Evolutionary conservation across 2,797 vertebrate species (phyloP).

Genomic region (Mormyrus proboscirostris): DNA sequence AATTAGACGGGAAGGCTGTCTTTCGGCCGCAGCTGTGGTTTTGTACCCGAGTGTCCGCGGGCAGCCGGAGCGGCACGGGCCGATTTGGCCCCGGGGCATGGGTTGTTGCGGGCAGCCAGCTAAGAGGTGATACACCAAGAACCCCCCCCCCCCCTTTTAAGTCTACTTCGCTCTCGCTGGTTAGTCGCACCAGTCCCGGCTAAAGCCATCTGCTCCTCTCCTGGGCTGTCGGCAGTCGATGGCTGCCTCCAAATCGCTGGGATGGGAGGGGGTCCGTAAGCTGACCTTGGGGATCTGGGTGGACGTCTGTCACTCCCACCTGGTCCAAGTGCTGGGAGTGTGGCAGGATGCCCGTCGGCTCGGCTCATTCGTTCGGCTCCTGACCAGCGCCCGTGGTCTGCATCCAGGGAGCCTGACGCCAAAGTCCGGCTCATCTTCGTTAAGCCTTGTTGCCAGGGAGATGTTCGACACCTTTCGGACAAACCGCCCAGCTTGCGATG

Average conservation of each 20-base stretch:
- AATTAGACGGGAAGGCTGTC: background rate
- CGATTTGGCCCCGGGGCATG: background rate
- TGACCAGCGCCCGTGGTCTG: background rate
- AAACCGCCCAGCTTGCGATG: slow-evolving; percentile 25
- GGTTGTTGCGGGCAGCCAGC: background rate
- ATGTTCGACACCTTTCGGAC: slow-evolving; percentile 38
- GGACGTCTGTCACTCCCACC: background rate
- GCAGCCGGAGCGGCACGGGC: background rate
- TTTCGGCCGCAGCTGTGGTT: background rate
- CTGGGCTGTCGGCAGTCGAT: background rate
- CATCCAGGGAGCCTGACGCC: background rate
- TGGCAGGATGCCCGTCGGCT: background rate
- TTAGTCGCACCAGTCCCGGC: background rate
- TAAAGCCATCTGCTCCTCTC: slow-evolving; percentile 1
- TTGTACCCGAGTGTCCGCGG: background rate
- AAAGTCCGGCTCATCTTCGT: background rate
- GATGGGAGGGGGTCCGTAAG: background rate
- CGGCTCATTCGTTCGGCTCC: background rate
- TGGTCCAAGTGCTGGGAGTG: background rate
- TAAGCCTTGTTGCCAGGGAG: slow-evolving; percentile 41
- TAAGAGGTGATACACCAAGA: background rate
- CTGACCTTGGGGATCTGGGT: background rate
- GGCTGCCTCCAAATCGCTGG: background rate
- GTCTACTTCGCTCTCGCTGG: background rate
- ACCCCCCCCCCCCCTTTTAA: background rate